Evolutionary conservation across 2,797 vertebrate species (phyloP).

Genomic region (Kryptolebias ocellatus): DNA sequence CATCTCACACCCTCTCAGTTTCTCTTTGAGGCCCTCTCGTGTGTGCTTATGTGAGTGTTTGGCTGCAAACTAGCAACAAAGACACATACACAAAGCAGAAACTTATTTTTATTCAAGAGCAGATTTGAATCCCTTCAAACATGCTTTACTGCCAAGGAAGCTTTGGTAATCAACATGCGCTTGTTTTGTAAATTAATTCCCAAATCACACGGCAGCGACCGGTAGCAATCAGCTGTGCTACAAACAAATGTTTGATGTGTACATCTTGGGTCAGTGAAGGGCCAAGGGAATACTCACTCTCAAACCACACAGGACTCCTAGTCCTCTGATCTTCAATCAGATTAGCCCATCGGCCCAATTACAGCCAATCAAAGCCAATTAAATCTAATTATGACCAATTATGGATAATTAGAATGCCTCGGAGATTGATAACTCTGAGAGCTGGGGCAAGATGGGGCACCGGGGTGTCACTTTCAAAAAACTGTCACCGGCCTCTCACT

Average conservation of each 20-base stretch:
- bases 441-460: conserved; percentile 69
- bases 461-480: conserved; percentile 68
- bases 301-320: conserved; percentile 69
- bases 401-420: conserved; percentile 73
- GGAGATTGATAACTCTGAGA: conserved; percentile 75
- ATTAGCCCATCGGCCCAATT: conserved; percentile 76
- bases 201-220: conserved; percentile 39
- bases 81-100: conserved; percentile 21
- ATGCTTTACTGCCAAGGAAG: conserved; percentile 15
- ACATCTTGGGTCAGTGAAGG: conserved; percentile 63
- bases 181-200: conserved; percentile 32
- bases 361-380: conserved; percentile 79
- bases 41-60: conserved; percentile 36
- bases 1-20: conserved; percentile 62
- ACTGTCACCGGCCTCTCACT: conserved; percentile 39
- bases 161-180: conserved; percentile 34
- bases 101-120: conserved; percentile 26
- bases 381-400: conserved; percentile 77
- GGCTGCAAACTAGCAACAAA: conserved; percentile 35
- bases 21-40: conserved; percentile 36
- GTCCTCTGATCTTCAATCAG: conserved; percentile 78
- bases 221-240: conserved; percentile 68
- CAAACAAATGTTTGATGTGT: conserved; percentile 69
- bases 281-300: conserved; percentile 66
- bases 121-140: conserved; percentile 16